Evolutionary conservation across 1,140 invertebrate species (phyloP).

Genomic region (Drosophila pandora): DNA sequence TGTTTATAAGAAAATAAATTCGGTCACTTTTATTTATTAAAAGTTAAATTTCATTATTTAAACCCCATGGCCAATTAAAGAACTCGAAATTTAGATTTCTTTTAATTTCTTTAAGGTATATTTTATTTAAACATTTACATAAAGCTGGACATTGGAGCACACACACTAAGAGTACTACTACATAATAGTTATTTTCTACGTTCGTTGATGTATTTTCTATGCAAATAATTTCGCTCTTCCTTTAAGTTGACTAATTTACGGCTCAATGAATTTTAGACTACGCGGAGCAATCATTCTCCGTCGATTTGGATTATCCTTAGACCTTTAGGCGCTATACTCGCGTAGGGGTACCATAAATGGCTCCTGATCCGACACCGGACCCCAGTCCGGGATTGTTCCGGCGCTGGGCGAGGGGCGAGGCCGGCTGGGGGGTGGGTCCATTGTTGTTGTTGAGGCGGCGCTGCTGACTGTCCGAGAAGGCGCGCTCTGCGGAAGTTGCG

Average conservation of each 20-base stretch:
- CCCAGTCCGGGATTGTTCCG: constrained; percentile 53
- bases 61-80: no score
- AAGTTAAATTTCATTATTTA: no score
- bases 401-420: constrained; percentile 68
- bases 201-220: constrained; percentile 61
- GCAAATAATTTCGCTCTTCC: constrained; percentile 46
- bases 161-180: constrained; percentile 70
- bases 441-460: constrained; percentile 76
- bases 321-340: constrained; percentile 80
- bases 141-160: constrained; percentile 76
- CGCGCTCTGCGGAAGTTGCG: constrained; percentile 68
- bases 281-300: constrained; percentile 57
- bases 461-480: constrained; percentile 80
- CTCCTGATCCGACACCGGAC: constrained; percentile 31
- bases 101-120: constrained; percentile 34
- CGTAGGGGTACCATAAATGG: constrained; percentile 74
- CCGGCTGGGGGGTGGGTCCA: constrained; percentile 56
- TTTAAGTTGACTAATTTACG: constrained; percentile 52
- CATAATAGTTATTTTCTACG: constrained; percentile 43
- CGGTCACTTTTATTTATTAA: no score
- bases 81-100: neutral
- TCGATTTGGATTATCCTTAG: constrained; percentile 50
- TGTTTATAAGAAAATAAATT: no score
- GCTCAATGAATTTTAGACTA: constrained; percentile 38
- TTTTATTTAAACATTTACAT: constrained; percentile 75